These are phyloP conservation scores for Megaustenia siamemsis DNA, from an alignment of 2,888 invertebrate species.

Conservation along the genomic window DNA sequence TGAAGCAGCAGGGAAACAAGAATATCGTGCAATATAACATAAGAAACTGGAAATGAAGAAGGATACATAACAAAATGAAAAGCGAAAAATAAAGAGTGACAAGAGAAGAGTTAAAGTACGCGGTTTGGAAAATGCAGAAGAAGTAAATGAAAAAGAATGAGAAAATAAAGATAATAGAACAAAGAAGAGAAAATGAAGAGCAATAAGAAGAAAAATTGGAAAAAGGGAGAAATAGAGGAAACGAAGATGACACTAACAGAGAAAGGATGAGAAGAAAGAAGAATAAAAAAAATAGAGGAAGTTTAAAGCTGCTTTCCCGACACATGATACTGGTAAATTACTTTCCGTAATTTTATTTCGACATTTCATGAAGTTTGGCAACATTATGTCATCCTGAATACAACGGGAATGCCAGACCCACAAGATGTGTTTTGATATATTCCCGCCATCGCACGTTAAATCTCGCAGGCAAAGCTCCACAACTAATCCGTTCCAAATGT, in stretches of 20 bases:
- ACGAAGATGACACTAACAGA: neutral
- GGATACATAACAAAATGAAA: neutral
- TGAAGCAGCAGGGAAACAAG: neutral
- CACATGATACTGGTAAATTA: neutral
- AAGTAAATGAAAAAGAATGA: no score
- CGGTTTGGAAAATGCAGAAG: neutral
- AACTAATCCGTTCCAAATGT: no score
- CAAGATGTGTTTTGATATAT: no score
- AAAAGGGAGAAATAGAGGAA: neutral
- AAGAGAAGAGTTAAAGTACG: neutral
- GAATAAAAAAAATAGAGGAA: neutral
- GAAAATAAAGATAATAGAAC: no score
- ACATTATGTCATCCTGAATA: no score
- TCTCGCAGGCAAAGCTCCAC: no score
- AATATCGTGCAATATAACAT: neutral
- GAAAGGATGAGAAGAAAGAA: slow-evolving; percentile 6
- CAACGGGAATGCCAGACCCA: no score
- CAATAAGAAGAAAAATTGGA: no score
- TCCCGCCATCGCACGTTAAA: no score
- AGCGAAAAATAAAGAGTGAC: neutral
- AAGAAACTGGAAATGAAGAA: neutral
- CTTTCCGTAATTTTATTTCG: neutral
- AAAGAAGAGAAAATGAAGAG: no score
- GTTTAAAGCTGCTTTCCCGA: neutral
- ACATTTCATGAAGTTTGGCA: no score